Evolutionary conservation across 2,113 vertebrate species (phyloP), one percentile per base, ranked within the genome.

Genomic region (Tricholaema leucomelas): DNA sequence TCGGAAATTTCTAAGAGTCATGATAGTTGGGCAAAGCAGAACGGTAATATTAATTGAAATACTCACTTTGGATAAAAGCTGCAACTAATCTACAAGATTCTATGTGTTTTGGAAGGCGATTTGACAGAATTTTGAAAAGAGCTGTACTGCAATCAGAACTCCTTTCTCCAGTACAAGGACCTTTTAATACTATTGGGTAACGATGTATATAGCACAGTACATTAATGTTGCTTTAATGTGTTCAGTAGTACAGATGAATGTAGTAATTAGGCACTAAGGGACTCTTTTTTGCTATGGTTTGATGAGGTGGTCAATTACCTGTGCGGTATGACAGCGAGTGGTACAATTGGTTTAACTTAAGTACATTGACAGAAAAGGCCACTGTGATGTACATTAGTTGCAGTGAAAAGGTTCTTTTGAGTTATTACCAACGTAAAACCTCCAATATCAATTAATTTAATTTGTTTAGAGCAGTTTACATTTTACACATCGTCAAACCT

Each of bases 271-370:
- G 88, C 79, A 95, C 86, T 89, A 87, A 96, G 91, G 92, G 87
- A 97, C 96, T 95, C 88, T 91, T n/a, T 92, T 95, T 95, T 93
- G 83, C 87, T 92, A 36, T 85, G 90, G 88, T 97, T 96, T 92
- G 97, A 95, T 97, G 93, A 96, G 95, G 77, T 93, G 96, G 92
- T 96, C 96, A 96, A 97, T 98, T 97, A 96, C 90, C 95, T 96
- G 93, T 95, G 88, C 83, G 91, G 91, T 94, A 92, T 66, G 87
- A 96, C 96, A 96, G 97, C 94, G 90, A 95, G 92, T 86, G 80
- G 92, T 95, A 94, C 84, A 96, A 97, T 72, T 94, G 94, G 94
- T 95, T 96, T 96, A 94, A 96, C 87, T 95, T 98, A 97, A 96
- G 81, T 96, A 93, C 93, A 93, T 94, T 95, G 94, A 77, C 33